Base-by-base conservation (phyloP, 2,888 invertebrate species). In the Lamproptera curius region DNA sequence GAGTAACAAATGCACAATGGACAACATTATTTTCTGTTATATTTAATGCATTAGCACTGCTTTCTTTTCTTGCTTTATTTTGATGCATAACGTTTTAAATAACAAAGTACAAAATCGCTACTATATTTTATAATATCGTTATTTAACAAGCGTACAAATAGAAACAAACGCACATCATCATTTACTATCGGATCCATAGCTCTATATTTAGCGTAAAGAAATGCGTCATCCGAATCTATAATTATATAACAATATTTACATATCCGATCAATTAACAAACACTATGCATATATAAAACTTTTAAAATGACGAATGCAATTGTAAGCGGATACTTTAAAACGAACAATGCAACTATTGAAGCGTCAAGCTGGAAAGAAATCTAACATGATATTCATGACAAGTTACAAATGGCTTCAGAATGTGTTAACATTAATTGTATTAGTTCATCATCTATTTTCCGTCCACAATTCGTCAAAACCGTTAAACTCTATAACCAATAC, bases 161-260 rank as follows among this genome's bases (percentile, higher is more conserved):
- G 39, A 39, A 49, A 43, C 43, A 43, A 17, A 39, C 16, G 48
- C 48, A n/a, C n/a, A 11, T 39, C 14, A n/a, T 33, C 43, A 43
- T 34, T 35, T 28, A 49, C 48, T 49, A 49, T 42, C 43, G 48
- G 42, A 43, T 16, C 15, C 39, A 42, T 49, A 49, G 42, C 42
- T 26, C 46, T 46, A 35, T 11, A 33, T 35, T 43, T 39, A 26
- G 35, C 43, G 16, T 49, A 39, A 39, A 16, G 10, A 34, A 49
- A 49, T 35, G 39, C 43, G 34, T 35, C 43, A 49, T n/a, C 37
- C 26, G 28, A 46, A 43, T 43, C 48, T 49, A 49, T 49, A 39
- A 43, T 40, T 49, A 49, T 49, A 35, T 49, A 49, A 49, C 48
- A 49, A 43, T 49, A 49, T 49, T 43, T 49, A 49, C 43, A 49